Evolutionary conservation across 2,888 invertebrate genomes (phyloP).

Genomic region (Caenorhabditis sp.): DNA sequence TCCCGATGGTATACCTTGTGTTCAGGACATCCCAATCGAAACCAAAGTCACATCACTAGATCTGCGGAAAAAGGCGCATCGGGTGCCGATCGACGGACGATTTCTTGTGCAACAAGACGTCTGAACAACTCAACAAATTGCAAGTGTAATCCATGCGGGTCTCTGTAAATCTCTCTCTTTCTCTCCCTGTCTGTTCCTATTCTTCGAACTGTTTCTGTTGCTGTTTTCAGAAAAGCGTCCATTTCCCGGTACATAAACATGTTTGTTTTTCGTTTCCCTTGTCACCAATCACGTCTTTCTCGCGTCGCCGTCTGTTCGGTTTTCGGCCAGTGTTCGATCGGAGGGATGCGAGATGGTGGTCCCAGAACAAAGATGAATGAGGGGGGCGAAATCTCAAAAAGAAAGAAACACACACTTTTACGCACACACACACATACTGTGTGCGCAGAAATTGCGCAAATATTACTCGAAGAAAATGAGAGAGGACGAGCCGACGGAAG

Average conservation of each 20-base stretch:
- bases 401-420: slow-evolving; percentile 40
- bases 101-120: slow-evolving; percentile 17
- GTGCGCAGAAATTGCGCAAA: slow-evolving; percentile 48
- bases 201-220: slow-evolving; percentile 13
- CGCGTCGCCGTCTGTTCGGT: background rate
- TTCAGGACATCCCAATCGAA: slow-evolving; percentile 44
- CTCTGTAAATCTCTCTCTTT: slow-evolving; percentile 14
- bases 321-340: slow-evolving; percentile 15
- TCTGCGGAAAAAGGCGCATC: slow-evolving; percentile 43
- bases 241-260: too few relatives aligned
- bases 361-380: slow-evolving; percentile 26
- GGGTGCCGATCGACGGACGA: slow-evolving; percentile 31
- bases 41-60: slow-evolving; percentile 20
- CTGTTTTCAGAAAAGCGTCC: slow-evolving; percentile 18
- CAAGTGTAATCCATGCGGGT: background rate
- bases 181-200: background rate
- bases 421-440: slow-evolving; percentile 40
- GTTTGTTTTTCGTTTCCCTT: background rate
- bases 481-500: slow-evolving; percentile 16
- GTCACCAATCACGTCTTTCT: background rate
- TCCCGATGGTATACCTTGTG: too few relatives aligned
- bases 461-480: slow-evolving; percentile 50
- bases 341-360: background rate
- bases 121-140: background rate
- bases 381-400: slow-evolving; percentile 34